A percentile compares a stretch with the other conserved stretches of the same genome.
phyloP scores from a whole-genome alignment of 2,888 invertebrate genomes.

The Xylocampa areola region DNA sequence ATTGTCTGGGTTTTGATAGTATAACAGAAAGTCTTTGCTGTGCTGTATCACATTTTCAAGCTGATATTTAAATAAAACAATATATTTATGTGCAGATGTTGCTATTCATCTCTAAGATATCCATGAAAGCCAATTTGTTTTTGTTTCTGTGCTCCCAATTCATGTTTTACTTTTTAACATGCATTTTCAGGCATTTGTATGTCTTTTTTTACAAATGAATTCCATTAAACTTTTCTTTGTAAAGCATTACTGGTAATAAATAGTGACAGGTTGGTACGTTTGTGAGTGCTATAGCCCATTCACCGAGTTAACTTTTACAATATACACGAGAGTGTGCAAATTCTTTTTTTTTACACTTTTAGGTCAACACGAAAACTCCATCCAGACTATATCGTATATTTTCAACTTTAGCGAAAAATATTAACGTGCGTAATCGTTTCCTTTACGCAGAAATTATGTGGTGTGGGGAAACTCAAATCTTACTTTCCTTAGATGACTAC shows the following conservation, averaged over 20 bases:
- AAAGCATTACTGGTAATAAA: constrained; percentile 4
- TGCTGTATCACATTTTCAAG: too few species aligned
- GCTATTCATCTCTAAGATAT: too few species aligned
- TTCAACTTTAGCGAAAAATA: constrained; percentile 38
- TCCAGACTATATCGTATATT: constrained; percentile 30
- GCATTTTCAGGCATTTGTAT: not conserved
- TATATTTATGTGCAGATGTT: too few species aligned
- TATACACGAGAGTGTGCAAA: constrained; percentile 3
- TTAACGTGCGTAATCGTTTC: constrained; percentile 38
- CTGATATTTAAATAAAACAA: too few species aligned
- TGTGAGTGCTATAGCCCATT: constrained; percentile 12
- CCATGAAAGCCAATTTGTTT: too few species aligned
- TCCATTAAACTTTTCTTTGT: not conserved
- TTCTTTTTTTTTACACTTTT: constrained; percentile 12
- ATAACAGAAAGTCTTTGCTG: too few species aligned
- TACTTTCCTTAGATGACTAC: constrained; percentile 23
- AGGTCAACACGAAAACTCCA: constrained; percentile 47
- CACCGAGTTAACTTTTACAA: constrained; percentile 5
- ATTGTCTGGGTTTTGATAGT: too few species aligned
- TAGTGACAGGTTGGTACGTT: constrained; percentile 9
- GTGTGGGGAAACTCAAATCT: constrained; percentile 13
- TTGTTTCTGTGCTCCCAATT: too few species aligned
- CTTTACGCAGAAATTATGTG: constrained; percentile 36
- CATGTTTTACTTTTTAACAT: too few species aligned
- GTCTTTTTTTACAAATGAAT: too few species aligned